A percentile compares a stretch with the other conserved stretches of the same genome.
These are phyloP conservation scores for Lichenostomus cassidix DNA, from an alignment of 2,113 vertebrate genomes.

Conservation along the genomic window DNA sequence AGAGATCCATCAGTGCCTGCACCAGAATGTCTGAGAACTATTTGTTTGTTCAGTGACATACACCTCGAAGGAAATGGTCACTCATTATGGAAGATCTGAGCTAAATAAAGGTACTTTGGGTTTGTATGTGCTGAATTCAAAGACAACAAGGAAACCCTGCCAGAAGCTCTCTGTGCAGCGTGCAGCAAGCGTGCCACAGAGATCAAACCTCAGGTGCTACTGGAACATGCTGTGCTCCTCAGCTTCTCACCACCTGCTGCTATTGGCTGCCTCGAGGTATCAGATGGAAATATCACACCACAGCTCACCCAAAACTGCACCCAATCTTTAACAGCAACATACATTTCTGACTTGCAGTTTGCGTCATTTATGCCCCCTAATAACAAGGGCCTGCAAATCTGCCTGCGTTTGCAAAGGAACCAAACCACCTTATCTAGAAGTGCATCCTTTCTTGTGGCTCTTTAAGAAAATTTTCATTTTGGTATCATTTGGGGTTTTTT, in stretches of 20 bases:
- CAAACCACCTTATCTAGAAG: background rate
- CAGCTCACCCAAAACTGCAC: constrained; percentile 50
- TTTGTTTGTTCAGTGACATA: background rate
- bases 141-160: background rate
- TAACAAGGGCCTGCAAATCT: constrained; percentile 20
- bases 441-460: background rate
- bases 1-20: background rate
- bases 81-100: background rate
- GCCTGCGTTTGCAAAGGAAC: constrained; percentile 21
- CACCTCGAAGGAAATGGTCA: background rate
- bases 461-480: background rate
- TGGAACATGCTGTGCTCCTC: constrained; percentile 54
- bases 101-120: background rate
- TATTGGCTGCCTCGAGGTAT: constrained; percentile 60
- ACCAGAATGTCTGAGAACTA: background rate
- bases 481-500: background rate
- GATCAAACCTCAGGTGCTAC: constrained; percentile 52
- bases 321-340: constrained; percentile 29
- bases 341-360: constrained; percentile 30
- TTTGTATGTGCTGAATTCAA: background rate
- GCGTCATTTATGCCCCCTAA: constrained; percentile 36
- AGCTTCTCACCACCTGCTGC: constrained; percentile 22
- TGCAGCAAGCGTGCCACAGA: constrained; percentile 9
- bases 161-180: background rate
- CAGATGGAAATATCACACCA: constrained; percentile 66